Evolutionary conservation across 2,888 invertebrate species (phyloP), one percentile per base, ranked within the genome.

Genomic region (Nipponacmea schrenckii): DNA sequence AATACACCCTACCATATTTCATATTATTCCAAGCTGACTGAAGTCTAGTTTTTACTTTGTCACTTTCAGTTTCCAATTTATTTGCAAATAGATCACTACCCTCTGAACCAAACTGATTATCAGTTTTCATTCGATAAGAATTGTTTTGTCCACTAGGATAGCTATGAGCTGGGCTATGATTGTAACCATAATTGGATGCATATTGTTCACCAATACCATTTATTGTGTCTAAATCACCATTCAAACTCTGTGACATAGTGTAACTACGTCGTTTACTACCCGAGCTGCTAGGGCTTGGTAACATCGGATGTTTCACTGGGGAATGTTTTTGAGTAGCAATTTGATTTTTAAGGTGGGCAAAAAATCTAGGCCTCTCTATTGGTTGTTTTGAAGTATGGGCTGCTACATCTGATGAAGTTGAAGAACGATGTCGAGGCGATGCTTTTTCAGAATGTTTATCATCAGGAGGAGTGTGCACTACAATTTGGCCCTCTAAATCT

Each of bases 1-100:
- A 31, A 31, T 4, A 31, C 31, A 31, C 7, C 39, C 39, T 89
- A 91, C 94, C 95, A 90, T 95, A 95, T 90, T 95, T 95, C 73
- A 96, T 93, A 89, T 96, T 96, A 89, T 96, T 95, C 95, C 95
- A 96, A 92, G 95, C 94, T 62, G 95, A 94, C 84, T 95, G 89
- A 68, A 96, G 89, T 77, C 94, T 93, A 39, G 94, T 94, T 89
- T 95, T 95, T 79, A 96, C 93, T 78, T 86, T 90, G 93, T 94
- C 83, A 92, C 79, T 78, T 67, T 85, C 73, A 31, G 65, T 72
- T 45, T 46, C 68, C 27, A 69, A 56, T 56, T 24, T 56, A 20
- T 24, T 56, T 24, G 24, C 24, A 24, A 31, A 27, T 20, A 44
- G 46, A 17, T 69, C 69, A 44, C n/a, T 64, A 45, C 45, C 48